Conservation (phyloP, 2,888 invertebrate species). For the Cancer borealis region DNA sequence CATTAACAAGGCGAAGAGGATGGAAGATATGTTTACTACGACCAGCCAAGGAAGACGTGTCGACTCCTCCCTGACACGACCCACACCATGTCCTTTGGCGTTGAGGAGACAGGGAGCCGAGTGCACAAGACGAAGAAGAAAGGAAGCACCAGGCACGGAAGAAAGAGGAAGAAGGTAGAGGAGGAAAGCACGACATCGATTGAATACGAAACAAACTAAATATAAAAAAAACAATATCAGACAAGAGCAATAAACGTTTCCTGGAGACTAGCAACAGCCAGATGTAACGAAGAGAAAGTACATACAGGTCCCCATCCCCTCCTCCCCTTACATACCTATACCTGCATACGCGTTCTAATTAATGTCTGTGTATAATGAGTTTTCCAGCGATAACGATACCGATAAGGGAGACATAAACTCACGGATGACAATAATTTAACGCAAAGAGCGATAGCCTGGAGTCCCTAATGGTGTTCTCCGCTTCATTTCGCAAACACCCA, state of each 20-base stretch:
- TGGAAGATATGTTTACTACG: background rate
- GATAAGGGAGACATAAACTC: conserved; percentile 29
- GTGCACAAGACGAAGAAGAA: background rate
- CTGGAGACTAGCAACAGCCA: background rate
- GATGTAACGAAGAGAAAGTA: background rate
- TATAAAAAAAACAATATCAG: background rate
- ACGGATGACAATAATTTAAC: background rate
- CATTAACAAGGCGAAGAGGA: background rate
- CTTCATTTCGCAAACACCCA: background rate
- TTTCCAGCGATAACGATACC: background rate
- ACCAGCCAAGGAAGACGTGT: background rate
- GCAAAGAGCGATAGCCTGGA: background rate
- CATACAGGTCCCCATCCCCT: background rate
- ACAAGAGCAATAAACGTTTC: background rate
- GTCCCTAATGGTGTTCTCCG: background rate
- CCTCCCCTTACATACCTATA: background rate
- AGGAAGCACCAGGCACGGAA: background rate
- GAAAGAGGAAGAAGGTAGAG: background rate
- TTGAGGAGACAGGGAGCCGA: background rate
- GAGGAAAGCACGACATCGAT: background rate
- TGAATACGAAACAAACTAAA: background rate
- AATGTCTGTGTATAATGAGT: background rate
- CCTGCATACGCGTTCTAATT: background rate
- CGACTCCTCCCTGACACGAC: background rate
- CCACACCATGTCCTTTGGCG: background rate